phyloP scores from a whole-genome alignment of 1,140 invertebrate species.

The Calephelis virginiensis region DNA sequence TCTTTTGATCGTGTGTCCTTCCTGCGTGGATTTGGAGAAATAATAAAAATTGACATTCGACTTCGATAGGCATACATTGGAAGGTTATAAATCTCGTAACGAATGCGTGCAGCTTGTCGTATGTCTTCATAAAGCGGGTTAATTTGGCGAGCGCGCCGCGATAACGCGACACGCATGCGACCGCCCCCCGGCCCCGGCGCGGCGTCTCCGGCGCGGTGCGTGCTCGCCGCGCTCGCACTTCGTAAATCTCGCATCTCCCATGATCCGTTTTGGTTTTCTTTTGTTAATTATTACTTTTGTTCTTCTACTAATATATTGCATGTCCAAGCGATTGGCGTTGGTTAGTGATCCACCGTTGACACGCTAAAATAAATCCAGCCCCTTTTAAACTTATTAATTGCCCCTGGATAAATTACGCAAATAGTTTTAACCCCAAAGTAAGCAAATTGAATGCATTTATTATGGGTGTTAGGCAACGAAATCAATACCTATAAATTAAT shows the following conservation, averaged over 20 bases:
- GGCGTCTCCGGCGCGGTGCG: constrained; percentile 42
- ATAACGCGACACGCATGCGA: constrained; percentile 60
- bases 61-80: constrained; percentile 26
- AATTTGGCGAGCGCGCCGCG: constrained; percentile 54
- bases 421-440: no score
- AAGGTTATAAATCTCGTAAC: constrained; percentile 36
- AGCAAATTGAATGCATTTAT: no score
- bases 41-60: constrained; percentile 11
- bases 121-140: constrained; percentile 63
- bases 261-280: constrained; percentile 12
- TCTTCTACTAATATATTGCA: background rate
- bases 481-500: no score
- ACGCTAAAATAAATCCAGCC: no score
- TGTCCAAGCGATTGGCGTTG: no score
- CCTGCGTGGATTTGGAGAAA: background rate
- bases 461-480: no score
- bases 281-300: constrained; percentile 21
- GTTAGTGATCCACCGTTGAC: no score
- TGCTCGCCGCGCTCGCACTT: constrained; percentile 43
- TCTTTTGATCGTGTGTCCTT: background rate
- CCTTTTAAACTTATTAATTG: no score
- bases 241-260: constrained; percentile 45
- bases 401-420: no score
- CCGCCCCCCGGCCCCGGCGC: constrained; percentile 17
- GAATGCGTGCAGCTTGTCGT: constrained; percentile 44